These are phyloP conservation scores for Mormyrus lacerda DNA, from an alignment of 2,113 vertebrate genomes.

Conservation along the genomic window DNA sequence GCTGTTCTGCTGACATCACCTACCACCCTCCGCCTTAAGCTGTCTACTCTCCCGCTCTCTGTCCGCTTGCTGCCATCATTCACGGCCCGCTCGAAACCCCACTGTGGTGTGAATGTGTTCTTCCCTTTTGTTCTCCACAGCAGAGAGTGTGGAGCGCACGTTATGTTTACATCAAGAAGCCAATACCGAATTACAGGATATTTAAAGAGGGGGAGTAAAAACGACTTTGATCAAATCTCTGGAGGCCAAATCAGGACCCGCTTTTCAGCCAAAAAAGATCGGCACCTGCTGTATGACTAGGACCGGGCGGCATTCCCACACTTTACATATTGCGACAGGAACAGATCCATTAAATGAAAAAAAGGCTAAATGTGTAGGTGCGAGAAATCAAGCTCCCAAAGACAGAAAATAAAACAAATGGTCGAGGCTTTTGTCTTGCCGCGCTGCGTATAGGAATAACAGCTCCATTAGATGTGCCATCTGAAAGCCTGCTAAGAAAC, in stretches of 20 bases:
- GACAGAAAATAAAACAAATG: background rate
- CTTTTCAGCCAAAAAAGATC: background rate
- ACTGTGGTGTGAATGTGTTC: constrained; percentile 18
- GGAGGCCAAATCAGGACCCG: background rate
- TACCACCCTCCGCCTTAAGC: background rate
- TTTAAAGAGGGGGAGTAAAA: background rate
- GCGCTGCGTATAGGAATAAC: background rate
- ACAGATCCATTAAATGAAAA: background rate
- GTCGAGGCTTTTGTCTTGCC: background rate
- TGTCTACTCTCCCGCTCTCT: background rate
- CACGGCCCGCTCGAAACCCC: constrained; percentile 21
- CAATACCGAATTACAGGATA: background rate
- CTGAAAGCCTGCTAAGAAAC: background rate
- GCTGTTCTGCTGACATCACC: background rate
- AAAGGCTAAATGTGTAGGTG: background rate
- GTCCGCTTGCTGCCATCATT: constrained; percentile 20
- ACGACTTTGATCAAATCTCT: background rate
- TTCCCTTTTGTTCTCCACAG: constrained; percentile 4
- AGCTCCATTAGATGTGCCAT: background rate
- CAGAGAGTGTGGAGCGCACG: constrained; percentile 12
- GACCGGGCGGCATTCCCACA: background rate
- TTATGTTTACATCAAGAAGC: background rate
- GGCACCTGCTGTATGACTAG: background rate
- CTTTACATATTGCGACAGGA: background rate
- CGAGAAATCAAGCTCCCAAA: background rate